A percentile compares a stretch with the other conserved stretches of the same genome.
phyloP scores from a whole-genome alignment of 2,797 vertebrate genomes.

The Acrossocheilus wenchowensis region DNA sequence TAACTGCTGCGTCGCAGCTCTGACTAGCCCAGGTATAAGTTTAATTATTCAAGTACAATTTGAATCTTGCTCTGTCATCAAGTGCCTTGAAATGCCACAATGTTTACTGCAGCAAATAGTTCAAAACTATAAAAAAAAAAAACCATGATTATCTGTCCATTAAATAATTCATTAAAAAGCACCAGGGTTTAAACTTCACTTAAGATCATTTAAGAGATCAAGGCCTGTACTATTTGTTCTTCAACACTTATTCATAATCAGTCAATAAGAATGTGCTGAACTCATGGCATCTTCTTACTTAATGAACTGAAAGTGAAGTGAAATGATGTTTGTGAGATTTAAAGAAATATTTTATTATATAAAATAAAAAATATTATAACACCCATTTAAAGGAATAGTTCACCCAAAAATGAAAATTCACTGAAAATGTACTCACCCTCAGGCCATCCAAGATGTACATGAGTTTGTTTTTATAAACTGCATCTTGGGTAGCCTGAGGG shows the following conservation, averaged over 20 bases:
- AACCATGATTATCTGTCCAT: not conserved
- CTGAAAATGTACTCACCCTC: not conserved
- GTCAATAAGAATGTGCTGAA: not conserved
- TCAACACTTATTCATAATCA: not conserved
- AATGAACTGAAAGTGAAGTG: not conserved
- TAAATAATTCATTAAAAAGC: not conserved
- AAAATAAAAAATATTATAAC: not conserved
- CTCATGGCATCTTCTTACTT: not conserved
- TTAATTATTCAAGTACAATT: not conserved
- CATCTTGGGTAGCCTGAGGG: not conserved
- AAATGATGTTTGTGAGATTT: conserved; percentile 5
- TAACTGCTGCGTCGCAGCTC: not conserved
- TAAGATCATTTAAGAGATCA: not conserved
- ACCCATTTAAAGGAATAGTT: not conserved
- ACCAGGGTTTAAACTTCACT: not conserved
- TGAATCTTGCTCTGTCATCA: not conserved
- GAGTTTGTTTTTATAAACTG: not conserved
- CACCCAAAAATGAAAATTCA: not conserved
- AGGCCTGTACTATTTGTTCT: not conserved
- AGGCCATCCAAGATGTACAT: not conserved
- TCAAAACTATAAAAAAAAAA: not conserved
- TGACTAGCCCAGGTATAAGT: not conserved
- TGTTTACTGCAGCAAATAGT: not conserved
- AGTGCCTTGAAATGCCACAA: not conserved
- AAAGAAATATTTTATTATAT: not conserved